Percentiles rank a stretch among this genome's conserved stretches.
Evolutionary conservation across 2,113 vertebrate species (phyloP).

Genomic region (Scopus umbretta): DNA sequence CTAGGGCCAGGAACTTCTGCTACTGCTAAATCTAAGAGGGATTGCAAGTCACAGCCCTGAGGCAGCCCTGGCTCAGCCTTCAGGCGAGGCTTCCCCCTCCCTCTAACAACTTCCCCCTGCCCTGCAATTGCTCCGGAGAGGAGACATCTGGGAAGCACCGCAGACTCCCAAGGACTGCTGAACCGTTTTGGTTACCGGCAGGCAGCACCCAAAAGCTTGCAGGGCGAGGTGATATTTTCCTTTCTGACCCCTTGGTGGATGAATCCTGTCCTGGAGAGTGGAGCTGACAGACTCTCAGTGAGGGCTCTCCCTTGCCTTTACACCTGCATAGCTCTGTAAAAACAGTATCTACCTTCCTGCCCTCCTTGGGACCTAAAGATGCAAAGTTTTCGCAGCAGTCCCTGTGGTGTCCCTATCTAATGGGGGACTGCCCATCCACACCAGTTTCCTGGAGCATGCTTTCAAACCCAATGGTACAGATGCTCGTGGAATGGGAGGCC

Average conservation of each 20-base stretch:
- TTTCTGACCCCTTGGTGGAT: neutral
- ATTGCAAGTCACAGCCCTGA: neutral
- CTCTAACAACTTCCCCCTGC: neutral
- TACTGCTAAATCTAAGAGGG: neutral
- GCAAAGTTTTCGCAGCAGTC: neutral
- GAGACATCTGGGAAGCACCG: neutral
- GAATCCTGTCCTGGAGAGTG: neutral
- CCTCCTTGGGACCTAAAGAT: neutral
- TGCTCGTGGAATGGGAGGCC: too few relatives aligned
- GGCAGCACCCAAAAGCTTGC: neutral
- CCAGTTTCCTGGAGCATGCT: neutral
- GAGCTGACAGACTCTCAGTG: neutral
- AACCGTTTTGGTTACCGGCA: neutral
- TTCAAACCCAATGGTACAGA: fast-evolving
- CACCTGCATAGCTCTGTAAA: neutral
- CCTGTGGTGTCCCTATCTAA: neutral
- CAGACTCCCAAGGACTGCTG: neutral
- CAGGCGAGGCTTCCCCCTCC: neutral
- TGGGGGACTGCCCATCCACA: neutral
- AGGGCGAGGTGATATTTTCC: neutral
- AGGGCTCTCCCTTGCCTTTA: neutral
- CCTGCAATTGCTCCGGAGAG: neutral
- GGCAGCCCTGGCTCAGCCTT: neutral
- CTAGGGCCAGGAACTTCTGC: neutral
- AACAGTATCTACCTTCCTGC: neutral